Base-by-base conservation (phyloP, 1,140 invertebrate genomes). In the Tenebrio molitor region DNA sequence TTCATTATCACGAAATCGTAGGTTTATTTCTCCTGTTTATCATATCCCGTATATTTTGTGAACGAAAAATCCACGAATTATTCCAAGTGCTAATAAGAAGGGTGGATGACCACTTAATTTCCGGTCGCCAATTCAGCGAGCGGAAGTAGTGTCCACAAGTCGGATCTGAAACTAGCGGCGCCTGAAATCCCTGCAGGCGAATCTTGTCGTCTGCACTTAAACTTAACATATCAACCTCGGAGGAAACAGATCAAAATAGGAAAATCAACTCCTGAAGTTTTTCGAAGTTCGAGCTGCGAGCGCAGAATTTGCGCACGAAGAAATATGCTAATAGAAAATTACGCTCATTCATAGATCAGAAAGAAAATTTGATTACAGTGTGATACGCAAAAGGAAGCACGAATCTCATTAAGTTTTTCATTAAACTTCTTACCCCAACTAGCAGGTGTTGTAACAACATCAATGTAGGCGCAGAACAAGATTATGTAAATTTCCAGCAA, bases 401-500 rank as follows among this genome's bases (percentile, higher is more conserved):
- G 65, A 15, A 29, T 68, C 41, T 50, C 65, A 68, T 68, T 68
- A 68, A 29, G 44, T 46, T 46, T 68, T 68, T 68, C 65, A 68
- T 68, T 68, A 72, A 65, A 46, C 29, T 66, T 46, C 34, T 72
- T 72, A 72, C 63, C 17, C 25, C 34, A 67, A 66, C 42, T 46
- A 64, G 23, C 29, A 72, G 42, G 41, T 63, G 70, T 65, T 72
- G 70, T 72, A 67, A 66, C 44, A 44, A 50, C 70, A 50, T 68
- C 63, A 42, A 66, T 67, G 63, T 62, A 53, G 70, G 63, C 63
- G 42, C 36, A 36, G 33, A 66, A 65, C 42, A 66, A 72, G 63
- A 72, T 72, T 72, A 72, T 72, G 70, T 67, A 72, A 72, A 72
- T 72, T 67, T 66, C 44, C n/a, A 72, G 70, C 70, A 72, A 72